Percentiles rank a stretch among this genome's conserved stretches.
phyloP scores from a whole-genome alignment of 2,113 vertebrate genomes.

The Gymnogyps californianus region DNA sequence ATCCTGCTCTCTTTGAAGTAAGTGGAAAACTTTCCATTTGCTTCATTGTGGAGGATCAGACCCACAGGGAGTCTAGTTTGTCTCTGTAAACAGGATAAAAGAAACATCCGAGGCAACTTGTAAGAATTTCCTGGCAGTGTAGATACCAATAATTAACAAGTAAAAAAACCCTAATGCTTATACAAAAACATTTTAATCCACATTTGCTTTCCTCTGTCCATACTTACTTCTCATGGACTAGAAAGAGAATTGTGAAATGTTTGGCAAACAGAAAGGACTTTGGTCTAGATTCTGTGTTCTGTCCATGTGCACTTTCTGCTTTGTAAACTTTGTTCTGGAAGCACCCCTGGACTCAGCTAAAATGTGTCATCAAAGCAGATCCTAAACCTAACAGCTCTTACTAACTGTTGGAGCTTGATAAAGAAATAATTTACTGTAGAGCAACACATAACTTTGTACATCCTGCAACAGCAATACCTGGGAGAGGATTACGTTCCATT shows the following conservation, averaged over 20 bases:
- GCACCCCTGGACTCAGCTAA: neutral
- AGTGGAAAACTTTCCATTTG: conserved; percentile 44
- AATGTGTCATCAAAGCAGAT: neutral
- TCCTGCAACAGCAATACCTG: neutral
- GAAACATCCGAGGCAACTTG: conserved; percentile 17
- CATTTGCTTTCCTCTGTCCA: neutral
- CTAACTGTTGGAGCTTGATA: neutral
- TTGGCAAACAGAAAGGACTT: conserved; percentile 17
- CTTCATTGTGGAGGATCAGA: conserved; percentile 1
- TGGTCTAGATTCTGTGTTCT: neutral
- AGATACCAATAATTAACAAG: conserved; percentile 28
- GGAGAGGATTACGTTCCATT: neutral
- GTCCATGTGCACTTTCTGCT: neutral
- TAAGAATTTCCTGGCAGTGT: conserved; percentile 45
- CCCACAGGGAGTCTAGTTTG: conserved; percentile 8
- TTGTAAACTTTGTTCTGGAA: conserved; percentile 4
- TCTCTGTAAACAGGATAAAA: conserved; percentile 52
- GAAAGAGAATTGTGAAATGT: conserved; percentile 24
- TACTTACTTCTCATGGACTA: neutral
- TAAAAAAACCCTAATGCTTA: neutral
- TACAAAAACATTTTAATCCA: neutral
- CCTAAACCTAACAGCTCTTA: neutral
- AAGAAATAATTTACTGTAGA: neutral
- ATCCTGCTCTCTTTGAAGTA: conserved; percentile 22
- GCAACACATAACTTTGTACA: neutral